Conservation (phyloP, 1,140 invertebrate genomes). For the Drosophila nigromelanica region DNA sequence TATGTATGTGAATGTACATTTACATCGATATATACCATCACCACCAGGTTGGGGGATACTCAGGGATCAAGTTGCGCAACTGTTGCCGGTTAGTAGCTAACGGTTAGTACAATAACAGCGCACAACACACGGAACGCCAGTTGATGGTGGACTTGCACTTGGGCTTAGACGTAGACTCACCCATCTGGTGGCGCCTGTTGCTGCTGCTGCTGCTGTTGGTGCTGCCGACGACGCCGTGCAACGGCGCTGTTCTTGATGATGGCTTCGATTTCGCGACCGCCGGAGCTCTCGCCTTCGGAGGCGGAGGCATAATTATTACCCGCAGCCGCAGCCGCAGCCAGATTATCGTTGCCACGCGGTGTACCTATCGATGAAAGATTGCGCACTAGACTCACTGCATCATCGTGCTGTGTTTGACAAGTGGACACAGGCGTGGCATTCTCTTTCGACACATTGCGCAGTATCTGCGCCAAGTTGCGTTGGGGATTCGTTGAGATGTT, state of each 20-base stretch:
- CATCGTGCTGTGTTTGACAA: conserved; percentile 56
- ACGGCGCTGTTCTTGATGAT: conserved; percentile 85
- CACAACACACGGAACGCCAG: conserved; percentile 28
- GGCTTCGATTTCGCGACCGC: conserved; percentile 85
- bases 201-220: conserved; percentile 57
- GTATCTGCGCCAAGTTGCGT: conserved; percentile 66
- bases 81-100: conserved; percentile 54
- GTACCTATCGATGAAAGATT: conserved; percentile 70
- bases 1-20: conserved; percentile 32
- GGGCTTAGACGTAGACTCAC: conserved; percentile 59
- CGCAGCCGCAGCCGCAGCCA: conserved; percentile 1
- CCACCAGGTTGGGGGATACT: neutral
- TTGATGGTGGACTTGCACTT: conserved; percentile 20
- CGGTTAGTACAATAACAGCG: conserved; percentile 53
- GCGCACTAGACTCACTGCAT: conserved; percentile 74
- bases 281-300: conserved; percentile 86
- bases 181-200: conserved; percentile 62
- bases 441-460: conserved; percentile 71
- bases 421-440: conserved; percentile 47
- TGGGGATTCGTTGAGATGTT: conserved; percentile 45
- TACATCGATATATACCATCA: conserved; percentile 24
- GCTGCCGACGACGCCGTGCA: conserved; percentile 79
- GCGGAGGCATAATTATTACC: conserved; percentile 69
- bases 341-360: conserved; percentile 25
- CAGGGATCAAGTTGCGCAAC: neutral